Percentiles rank a stretch among this genome's conserved stretches.
phyloP scores from a whole-genome alignment of 2,113 vertebrate genomes.

The Merops nubicus region DNA sequence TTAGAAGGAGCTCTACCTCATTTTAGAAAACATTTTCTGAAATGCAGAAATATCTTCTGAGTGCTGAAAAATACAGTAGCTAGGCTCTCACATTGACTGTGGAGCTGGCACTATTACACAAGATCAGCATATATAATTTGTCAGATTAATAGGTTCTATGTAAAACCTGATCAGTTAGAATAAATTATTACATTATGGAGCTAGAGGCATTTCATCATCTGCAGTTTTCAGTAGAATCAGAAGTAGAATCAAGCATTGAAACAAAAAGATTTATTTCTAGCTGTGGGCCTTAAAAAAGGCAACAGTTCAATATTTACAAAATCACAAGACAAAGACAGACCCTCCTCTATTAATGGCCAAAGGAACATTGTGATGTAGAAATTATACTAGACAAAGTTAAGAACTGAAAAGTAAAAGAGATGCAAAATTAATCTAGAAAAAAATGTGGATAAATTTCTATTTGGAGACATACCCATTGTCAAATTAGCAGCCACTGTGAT shows the following conservation, averaged over 20 bases:
- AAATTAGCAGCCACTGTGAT: neutral
- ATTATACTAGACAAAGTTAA: neutral
- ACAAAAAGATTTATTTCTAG: neutral
- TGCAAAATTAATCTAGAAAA: neutral
- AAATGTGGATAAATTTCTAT: fast-evolving
- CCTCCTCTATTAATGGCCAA: neutral
- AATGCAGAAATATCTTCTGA: neutral
- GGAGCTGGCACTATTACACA: neutral
- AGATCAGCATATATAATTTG: neutral
- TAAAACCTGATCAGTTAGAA: neutral
- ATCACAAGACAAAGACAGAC: neutral
- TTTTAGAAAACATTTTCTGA: neutral
- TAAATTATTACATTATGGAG: neutral
- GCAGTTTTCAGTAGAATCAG: neutral
- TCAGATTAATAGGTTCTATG: neutral
- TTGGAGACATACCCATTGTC: neutral
- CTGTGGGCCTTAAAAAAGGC: neutral
- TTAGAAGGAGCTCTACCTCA: neutral
- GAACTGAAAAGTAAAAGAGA: neutral
- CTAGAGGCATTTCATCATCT: neutral
- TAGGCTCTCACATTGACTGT: fast-evolving
- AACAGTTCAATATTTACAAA: neutral
- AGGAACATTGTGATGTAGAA: neutral
- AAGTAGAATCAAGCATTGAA: neutral
- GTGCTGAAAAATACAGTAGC: neutral